Conservation (phyloP, 2,113 vertebrate species). For the Canis aureus region DNA sequence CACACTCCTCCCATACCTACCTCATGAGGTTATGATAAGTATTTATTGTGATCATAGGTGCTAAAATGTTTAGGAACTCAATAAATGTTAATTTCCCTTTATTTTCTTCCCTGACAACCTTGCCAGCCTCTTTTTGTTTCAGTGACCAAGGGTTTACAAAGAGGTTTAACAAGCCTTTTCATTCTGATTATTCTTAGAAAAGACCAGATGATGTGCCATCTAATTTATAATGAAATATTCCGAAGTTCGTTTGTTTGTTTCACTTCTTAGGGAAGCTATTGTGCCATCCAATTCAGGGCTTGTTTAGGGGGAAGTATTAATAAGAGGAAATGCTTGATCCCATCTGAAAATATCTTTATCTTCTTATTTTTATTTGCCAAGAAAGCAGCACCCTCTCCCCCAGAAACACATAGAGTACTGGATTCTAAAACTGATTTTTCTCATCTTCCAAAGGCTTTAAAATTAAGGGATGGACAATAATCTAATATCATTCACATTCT, state of each 20-base stretch:
- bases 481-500: slow-evolving; percentile 61
- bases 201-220: background rate
- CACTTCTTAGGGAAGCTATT: background rate
- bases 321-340: slow-evolving; percentile 20
- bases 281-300: slow-evolving; percentile 16
- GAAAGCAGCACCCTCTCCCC: background rate
- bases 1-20: background rate
- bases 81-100: slow-evolving; percentile 49
- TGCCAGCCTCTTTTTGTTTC: slow-evolving; percentile 41
- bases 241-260: background rate
- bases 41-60: background rate
- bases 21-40: background rate
- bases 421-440: slow-evolving; percentile 52
- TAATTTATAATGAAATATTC: slow-evolving; percentile 53
- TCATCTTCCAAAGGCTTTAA: slow-evolving; percentile 23
- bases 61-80: slow-evolving; percentile 37
- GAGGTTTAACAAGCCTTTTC: slow-evolving; percentile 3
- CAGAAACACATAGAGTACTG: background rate
- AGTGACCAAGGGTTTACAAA: slow-evolving; percentile 20
- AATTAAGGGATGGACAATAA: slow-evolving; percentile 50
- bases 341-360: slow-evolving; percentile 49
- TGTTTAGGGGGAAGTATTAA: background rate
- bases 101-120: slow-evolving; percentile 9
- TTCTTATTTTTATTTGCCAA: slow-evolving; percentile 50
- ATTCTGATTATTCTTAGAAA: slow-evolving; percentile 27